Evolutionary conservation across 2,888 invertebrate genomes (phyloP).

Genomic region (Pollenia amentaria): DNA sequence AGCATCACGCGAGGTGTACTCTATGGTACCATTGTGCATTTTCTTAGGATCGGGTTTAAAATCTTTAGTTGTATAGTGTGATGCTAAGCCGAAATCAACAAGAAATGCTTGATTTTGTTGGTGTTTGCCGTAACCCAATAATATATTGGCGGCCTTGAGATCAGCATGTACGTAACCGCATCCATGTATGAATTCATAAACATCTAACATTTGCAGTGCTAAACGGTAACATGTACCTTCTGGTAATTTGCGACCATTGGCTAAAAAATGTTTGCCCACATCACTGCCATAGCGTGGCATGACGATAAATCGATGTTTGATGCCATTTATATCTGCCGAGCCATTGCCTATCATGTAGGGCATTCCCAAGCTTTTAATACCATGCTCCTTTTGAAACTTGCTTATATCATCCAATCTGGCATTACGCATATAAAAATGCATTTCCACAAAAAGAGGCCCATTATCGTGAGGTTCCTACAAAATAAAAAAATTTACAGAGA

Average conservation of each 20-base stretch:
- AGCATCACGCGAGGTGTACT: slow-evolving; percentile 98
- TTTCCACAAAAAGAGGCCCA: slow-evolving; percentile 88
- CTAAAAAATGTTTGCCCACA: slow-evolving; percentile 90
- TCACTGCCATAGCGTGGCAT: slow-evolving; percentile 96
- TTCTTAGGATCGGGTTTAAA: slow-evolving; percentile 95
- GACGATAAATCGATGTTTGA: slow-evolving; percentile 94
- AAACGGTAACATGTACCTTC: slow-evolving; percentile 91
- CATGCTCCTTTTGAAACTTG: slow-evolving; percentile 75
- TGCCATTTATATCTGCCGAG: slow-evolving; percentile 89
- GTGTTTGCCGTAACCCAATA: slow-evolving; percentile 89
- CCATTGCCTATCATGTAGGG: slow-evolving; percentile 91
- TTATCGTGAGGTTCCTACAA: slow-evolving; percentile 78
- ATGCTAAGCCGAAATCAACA: slow-evolving; percentile 97
- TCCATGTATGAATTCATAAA: slow-evolving; percentile 95
- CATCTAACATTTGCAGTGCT: slow-evolving; percentile 94
- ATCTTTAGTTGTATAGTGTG: slow-evolving; percentile 90
- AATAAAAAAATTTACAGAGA: neutral
- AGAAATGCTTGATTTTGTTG: slow-evolving; percentile 91
- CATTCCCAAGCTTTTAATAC: slow-evolving; percentile 77
- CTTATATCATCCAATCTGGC: slow-evolving; percentile 86
- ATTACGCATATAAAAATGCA: slow-evolving; percentile 91
- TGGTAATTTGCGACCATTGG: slow-evolving; percentile 89
- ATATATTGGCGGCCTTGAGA: slow-evolving; percentile 97
- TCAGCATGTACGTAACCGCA: slow-evolving; percentile 97
- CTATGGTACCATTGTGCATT: slow-evolving; percentile 98